Evolutionary conservation across 2,113 vertebrate genomes (phyloP).

Genomic region (Nothobranchius furzeri): DNA sequence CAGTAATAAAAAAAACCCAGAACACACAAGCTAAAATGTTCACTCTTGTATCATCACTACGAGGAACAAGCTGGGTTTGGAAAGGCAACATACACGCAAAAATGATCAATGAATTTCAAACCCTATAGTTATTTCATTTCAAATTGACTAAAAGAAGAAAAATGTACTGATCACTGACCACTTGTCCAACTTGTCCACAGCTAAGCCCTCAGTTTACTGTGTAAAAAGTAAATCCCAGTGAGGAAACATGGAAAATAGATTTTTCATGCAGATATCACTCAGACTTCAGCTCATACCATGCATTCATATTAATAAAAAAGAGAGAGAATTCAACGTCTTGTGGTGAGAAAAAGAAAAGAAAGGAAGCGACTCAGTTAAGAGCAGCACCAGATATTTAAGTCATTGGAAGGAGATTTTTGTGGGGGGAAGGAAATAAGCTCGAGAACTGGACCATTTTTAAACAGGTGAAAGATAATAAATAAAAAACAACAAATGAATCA

Average conservation of each 20-base stretch:
- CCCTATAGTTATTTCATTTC: slow-evolving; percentile 56
- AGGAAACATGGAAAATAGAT: slow-evolving; percentile 40
- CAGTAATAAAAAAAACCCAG: slow-evolving; percentile 38
- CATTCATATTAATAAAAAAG: slow-evolving; percentile 39
- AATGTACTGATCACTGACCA: slow-evolving; percentile 34
- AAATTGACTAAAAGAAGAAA: slow-evolving; percentile 57
- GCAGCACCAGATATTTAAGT: slow-evolving; percentile 72
- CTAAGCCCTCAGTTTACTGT: slow-evolving; percentile 32
- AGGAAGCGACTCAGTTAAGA: slow-evolving; percentile 66
- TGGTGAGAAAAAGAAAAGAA: neutral
- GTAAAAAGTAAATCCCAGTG: slow-evolving; percentile 33
- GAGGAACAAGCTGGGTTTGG: neutral
- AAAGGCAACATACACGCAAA: slow-evolving; percentile 24
- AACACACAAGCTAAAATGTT: slow-evolving; percentile 71
- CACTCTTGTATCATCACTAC: too few relatives aligned
- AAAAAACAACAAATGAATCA: slow-evolving; percentile 26
- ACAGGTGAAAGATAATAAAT: slow-evolving; percentile 45
- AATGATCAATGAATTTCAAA: slow-evolving; percentile 50
- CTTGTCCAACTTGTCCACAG: slow-evolving; percentile 20
- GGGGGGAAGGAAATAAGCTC: slow-evolving; percentile 25
- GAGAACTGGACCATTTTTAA: slow-evolving; percentile 37
- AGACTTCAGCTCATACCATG: slow-evolving; percentile 55
- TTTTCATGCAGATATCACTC: slow-evolving; percentile 38
- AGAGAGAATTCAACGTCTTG: too few relatives aligned
- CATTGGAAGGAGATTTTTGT: slow-evolving; percentile 29